Evolutionary conservation across 1,140 invertebrate genomes (phyloP), one percentile per base, ranked within the genome.

Genomic region (Drosophila kikkawai): DNA sequence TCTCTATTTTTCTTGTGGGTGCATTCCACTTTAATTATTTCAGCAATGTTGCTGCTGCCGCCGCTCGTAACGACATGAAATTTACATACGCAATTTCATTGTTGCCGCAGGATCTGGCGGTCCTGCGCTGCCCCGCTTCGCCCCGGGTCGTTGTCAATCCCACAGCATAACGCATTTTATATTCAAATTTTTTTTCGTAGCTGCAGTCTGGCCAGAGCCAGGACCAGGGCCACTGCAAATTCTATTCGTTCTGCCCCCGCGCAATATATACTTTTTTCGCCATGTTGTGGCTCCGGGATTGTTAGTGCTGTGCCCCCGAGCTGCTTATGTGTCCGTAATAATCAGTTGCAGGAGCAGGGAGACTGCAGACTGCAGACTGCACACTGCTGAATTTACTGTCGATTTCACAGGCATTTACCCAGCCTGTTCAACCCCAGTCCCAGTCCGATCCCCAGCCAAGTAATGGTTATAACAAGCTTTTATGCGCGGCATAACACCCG

Each of bases 81-180:
- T 90, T 90, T 90, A 90, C 85, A 90, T 90, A 90, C 85, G 85
- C 85, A 90, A 90, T 90, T 90, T 90, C 81, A 90, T 90, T 90
- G 85, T 90, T 90, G 85, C 85, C 85, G 81, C 81, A 75, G 81
- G 85, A 81, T 79, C 84, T 80, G 76, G 65, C 80, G 79, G 67
- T 82, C 53, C 57, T 82, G 60, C 58, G 15, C 41, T 19, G 15
- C 45, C 41, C 56, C 37, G 32, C 64, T n/a, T 36, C 22, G 36
- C 36, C 22, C 51, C 34, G 9, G 37, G 37, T 60, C 50, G 36
- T 63, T 53, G 39, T 51, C 68, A 47, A 32, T 63, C 47, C 44
- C 69, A 63, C 65, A 75, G 80, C 79, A 88, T 84, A 88, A 88
- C 85, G 85, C 85, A 88, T 90, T 88, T 90, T 90, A 76, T 85